Evolutionary conservation across 2,888 invertebrate species (phyloP).

Genomic region (Scaptomyza tumidula): DNA sequence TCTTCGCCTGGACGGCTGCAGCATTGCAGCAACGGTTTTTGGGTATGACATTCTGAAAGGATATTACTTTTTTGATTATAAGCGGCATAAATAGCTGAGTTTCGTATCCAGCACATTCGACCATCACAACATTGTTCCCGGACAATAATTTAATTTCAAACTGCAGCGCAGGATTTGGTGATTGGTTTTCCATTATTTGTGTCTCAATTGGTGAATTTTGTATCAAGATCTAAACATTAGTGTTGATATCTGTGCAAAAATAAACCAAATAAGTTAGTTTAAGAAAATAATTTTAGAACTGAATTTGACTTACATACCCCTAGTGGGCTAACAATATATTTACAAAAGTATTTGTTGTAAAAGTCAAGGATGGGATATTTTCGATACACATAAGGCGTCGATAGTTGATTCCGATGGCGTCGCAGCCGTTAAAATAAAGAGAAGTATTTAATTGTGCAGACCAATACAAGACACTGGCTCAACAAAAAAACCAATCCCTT

Average conservation of each 20-base stretch:
- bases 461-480: not conserved
- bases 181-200: conserved; percentile 33
- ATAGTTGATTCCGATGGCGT: not conserved
- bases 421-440: not conserved
- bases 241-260: too few species aligned
- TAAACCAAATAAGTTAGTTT: not conserved
- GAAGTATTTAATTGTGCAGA: too few species aligned
- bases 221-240: not conserved
- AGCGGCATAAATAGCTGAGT: conserved; percentile 80
- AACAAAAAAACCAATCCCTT: not conserved
- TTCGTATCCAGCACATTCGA: conserved; percentile 72
- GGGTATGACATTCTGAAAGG: conserved; percentile 75
- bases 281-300: not conserved
- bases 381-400: not conserved
- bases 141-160: conserved; percentile 76
- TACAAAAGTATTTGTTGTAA: not conserved
- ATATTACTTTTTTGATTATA: conserved; percentile 76
- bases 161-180: conserved; percentile 13
- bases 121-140: conserved; percentile 74
- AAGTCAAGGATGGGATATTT: too few species aligned
- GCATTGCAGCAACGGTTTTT: conserved; percentile 71
- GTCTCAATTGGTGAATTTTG: conserved; percentile 5
- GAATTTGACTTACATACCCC: not conserved
- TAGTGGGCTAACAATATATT: not conserved
- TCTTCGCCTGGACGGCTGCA: conserved; percentile 26